Conservation (phyloP, 2,113 vertebrate genomes). For the Tonatia bakeri region DNA sequence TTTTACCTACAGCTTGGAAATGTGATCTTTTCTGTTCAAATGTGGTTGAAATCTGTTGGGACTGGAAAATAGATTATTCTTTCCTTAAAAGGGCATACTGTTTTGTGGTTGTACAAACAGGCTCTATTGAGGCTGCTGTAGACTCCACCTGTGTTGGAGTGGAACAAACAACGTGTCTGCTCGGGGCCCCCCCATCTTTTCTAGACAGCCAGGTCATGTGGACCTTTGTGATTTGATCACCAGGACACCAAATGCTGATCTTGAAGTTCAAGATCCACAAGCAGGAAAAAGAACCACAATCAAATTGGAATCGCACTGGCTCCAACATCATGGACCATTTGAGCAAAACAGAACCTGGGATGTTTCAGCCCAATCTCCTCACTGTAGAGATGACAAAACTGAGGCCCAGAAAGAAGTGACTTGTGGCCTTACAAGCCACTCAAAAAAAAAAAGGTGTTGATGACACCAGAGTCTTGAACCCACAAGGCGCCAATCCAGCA, state of each 20-base stretch:
- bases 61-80: conserved; percentile 82
- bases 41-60: conserved; percentile 80
- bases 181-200: conserved; percentile 25
- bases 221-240: background rate
- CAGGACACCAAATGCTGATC: background rate
- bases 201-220: background rate
- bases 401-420: background rate
- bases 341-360: background rate
- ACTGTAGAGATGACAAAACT: background rate
- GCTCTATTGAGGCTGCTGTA: conserved; percentile 50
- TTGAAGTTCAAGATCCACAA: background rate
- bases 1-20: conserved; percentile 83
- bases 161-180: conserved; percentile 44
- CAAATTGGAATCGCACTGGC: background rate
- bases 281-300: background rate
- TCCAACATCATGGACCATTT: background rate
- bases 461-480: background rate
- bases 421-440: background rate
- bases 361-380: background rate
- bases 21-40: conserved; percentile 78
- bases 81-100: conserved; percentile 74
- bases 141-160: background rate
- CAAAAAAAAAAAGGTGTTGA: background rate
- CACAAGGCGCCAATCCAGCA: background rate
- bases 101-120: conserved; percentile 57